Evolutionary conservation across 2,888 invertebrate species (phyloP).

Genomic region (Callimorpha dominula): DNA sequence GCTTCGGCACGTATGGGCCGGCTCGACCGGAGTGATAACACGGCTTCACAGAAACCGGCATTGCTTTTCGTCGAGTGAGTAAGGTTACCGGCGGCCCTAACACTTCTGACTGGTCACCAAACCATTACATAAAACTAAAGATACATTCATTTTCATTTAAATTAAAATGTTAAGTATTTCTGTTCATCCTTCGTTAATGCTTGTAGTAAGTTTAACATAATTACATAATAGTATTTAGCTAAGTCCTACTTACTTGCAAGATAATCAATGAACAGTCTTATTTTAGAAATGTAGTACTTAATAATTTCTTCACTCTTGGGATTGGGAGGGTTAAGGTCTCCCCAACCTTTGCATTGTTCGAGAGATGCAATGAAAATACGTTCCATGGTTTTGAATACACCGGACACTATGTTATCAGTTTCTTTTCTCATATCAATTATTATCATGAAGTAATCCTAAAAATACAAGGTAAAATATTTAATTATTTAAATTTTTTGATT

Average conservation of each 20-base stretch:
- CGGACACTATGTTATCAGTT: conserved; percentile 79
- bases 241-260: conserved; percentile 71
- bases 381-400: conserved; percentile 70
- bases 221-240: too few species aligned
- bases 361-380: conserved; percentile 73
- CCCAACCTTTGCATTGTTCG: conserved; percentile 73
- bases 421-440: conserved; percentile 73
- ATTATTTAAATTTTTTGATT: neutral
- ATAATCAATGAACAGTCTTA: conserved; percentile 79
- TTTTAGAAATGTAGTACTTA: conserved; percentile 74
- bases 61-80: too few species aligned
- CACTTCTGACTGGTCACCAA: too few species aligned
- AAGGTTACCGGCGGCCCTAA: too few species aligned
- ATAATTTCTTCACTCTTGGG: conserved; percentile 75
- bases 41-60: too few species aligned
- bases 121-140: too few species aligned
- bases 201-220: too few species aligned
- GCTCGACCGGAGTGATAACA: too few species aligned
- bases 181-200: too few species aligned
- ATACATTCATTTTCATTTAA: too few species aligned
- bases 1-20: too few species aligned
- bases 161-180: too few species aligned
- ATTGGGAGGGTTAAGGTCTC: conserved; percentile 80
- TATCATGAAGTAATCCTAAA: conserved; percentile 74
- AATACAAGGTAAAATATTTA: neutral